A percentile compares a stretch with the other conserved stretches of the same genome.
Evolutionary conservation across 2,113 vertebrate species (phyloP).

Genomic region (Urocolius indicus): DNA sequence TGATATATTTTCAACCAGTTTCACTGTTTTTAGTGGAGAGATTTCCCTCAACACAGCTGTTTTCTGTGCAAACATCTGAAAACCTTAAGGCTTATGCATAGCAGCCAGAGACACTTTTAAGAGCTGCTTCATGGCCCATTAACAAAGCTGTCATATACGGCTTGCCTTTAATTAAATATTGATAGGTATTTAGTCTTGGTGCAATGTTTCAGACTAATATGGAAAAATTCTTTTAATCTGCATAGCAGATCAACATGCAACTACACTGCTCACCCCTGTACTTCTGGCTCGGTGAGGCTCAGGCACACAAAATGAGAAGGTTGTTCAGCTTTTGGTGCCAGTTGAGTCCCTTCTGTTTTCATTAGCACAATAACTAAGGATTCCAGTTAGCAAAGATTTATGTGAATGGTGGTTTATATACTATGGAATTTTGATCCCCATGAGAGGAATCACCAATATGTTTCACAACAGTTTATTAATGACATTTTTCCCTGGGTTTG

Average conservation of each 20-base stretch:
- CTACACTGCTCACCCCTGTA: background rate
- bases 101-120: background rate
- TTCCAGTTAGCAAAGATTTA: background rate
- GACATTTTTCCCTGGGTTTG: background rate
- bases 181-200: background rate
- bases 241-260: background rate
- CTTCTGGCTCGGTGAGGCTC: background rate
- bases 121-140: background rate
- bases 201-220: background rate
- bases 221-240: conserved; percentile 25
- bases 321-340: background rate
- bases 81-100: background rate
- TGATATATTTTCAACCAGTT: background rate
- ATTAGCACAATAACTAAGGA: background rate
- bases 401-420: background rate
- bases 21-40: background rate
- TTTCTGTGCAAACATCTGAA: background rate
- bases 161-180: conserved; percentile 38
- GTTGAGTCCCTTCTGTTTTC: background rate
- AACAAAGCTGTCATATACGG: background rate
- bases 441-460: background rate
- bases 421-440: background rate
- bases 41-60: background rate
- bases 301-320: background rate
- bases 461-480: background rate